Evolutionary conservation across 64 coral and sea anemone species (phyloP), one percentile per base, ranked within the genome.

Genomic region (Porites australiensis): DNA sequence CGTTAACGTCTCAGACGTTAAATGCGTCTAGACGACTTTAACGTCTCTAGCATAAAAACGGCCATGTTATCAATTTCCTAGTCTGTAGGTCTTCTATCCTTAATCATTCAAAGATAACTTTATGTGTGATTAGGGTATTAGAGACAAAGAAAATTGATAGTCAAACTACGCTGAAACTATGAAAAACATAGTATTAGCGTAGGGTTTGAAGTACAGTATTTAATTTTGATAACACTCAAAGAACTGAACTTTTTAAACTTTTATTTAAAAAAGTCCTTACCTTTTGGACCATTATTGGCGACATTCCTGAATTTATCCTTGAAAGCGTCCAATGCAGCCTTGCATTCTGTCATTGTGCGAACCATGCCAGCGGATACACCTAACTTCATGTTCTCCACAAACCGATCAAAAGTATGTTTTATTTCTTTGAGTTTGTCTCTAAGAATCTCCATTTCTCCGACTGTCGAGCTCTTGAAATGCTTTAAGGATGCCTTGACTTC

Each of bases 351-450:
- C 1, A 82, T 22, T 61, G 87, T 87, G 15, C 88, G 92, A 13
- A 96, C 95, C 95, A 96, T 96, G 21, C 95, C 95, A 61, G 92
- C 95, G 7, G 13, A 45, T n/a, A 94, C 67, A 2, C 95, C 95
- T 47, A 90, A 88, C 9, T 20, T 50, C 88, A 91, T 90, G 59
- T 96, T 96, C 10, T 59, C 74, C 64, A 86, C 58, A 71, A 86
- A 93, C 19, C 49, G 87, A 14, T 49, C 45, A 60, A 94, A 93
- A 85, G 82, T 88, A 3, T 74, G 15, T 55, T 80, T 53, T 47
- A 94, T 78, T 70, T 90, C 81, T 7, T 55, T 63, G 69, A 96
- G 90, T 75, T 74, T 84, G 22, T 74, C 22, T 63, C 47, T 70
- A 23, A 92, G 69, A 10, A 50, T 19, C 58, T 92, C 90, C 82